phyloP scores from a whole-genome alignment of 1,140 invertebrate genomes.

The Drosophila melanogaster region DNA sequence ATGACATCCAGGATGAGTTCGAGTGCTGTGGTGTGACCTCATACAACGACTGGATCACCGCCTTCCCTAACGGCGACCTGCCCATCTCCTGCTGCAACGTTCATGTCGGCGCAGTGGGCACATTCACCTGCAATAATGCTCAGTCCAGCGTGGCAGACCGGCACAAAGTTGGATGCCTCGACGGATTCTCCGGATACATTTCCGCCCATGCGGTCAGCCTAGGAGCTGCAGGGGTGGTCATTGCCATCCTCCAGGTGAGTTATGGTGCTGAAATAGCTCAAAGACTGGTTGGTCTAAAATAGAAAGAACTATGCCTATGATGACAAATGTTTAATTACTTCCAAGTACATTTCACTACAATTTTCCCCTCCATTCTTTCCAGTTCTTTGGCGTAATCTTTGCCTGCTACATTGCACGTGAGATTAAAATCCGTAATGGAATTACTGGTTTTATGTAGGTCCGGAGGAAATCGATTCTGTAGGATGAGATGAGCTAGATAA shows the following conservation, averaged over 20 bases:
- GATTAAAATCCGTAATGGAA: conserved; percentile 82
- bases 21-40: conserved; percentile 89
- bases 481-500: conserved; percentile 4
- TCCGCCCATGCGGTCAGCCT: conserved; percentile 89
- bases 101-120: conserved; percentile 84
- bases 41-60: conserved; percentile 87
- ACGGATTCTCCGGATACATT: conserved; percentile 87
- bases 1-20: conserved; percentile 88
- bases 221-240: conserved; percentile 90
- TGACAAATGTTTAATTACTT: no score
- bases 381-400: conserved; percentile 85
- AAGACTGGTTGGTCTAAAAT: no score
- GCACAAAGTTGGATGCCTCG: conserved; percentile 86
- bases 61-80: conserved; percentile 68
- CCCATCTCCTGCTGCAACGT: conserved; percentile 88
- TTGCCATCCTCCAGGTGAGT: conserved; percentile 90
- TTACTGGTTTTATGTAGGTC: conserved; percentile 67
- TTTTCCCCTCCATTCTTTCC: conserved; percentile 1
- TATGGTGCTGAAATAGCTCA: neutral
- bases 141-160: conserved; percentile 5
- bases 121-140: conserved; percentile 82
- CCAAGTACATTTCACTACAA: no score
- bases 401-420: conserved; percentile 84
- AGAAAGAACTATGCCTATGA: no score
- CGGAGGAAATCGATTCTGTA: conserved; percentile 1